Percentiles rank a stretch among this genome's conserved stretches.
Conservation (phyloP, 2,113 vertebrate species). For the Centrocercus urophasianus region DNA sequence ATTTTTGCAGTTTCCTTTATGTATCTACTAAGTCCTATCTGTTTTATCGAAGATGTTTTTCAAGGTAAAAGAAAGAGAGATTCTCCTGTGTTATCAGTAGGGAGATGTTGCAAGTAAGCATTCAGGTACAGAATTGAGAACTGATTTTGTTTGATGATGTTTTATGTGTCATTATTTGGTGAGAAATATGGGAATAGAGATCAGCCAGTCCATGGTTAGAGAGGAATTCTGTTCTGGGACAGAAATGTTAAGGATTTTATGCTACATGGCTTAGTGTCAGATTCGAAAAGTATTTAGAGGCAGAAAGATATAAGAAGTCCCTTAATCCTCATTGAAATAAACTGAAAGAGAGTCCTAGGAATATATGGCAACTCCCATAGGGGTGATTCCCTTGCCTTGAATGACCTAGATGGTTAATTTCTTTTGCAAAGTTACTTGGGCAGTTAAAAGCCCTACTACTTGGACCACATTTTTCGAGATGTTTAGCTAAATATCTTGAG, state of each 20-base stretch:
- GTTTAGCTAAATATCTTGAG: background rate
- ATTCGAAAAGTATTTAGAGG: background rate
- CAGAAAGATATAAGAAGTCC: background rate
- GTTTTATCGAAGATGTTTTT: background rate
- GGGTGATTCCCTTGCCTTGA: background rate
- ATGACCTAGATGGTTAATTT: background rate
- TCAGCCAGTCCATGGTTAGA: background rate
- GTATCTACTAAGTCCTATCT: background rate
- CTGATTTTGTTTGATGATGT: background rate
- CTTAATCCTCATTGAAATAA: slow-evolving; percentile 14
- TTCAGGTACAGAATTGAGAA: background rate
- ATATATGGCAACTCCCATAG: background rate
- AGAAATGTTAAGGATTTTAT: slow-evolving; percentile 6
- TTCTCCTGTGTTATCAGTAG: background rate
- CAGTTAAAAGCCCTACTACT: background rate
- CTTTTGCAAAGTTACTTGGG: background rate
- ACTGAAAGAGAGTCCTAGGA: background rate
- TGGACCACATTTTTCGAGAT: background rate
- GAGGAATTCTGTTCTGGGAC: background rate
- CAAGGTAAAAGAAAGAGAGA: background rate
- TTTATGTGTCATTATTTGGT: background rate
- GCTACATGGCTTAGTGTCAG: background rate
- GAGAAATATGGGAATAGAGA: background rate
- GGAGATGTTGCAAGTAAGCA: background rate
- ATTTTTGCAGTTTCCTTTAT: background rate